A percentile compares a stretch with the other conserved stretches of the same genome.
phyloP scores from a whole-genome alignment of 2,113 vertebrate genomes.

The Gavia stellata region DNA sequence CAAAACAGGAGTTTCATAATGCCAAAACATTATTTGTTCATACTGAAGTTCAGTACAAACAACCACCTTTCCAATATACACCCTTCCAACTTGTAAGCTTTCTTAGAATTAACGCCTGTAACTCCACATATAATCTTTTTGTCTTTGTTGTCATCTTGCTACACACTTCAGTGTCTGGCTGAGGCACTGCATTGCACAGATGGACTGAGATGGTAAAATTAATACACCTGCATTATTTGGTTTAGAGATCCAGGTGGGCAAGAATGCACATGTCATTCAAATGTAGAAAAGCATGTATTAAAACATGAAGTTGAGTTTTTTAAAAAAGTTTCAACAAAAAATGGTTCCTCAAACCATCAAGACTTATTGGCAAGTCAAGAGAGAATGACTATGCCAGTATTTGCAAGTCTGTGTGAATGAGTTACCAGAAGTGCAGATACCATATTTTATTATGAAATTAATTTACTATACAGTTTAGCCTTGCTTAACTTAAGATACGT shows the following conservation, averaged over 20 bases:
- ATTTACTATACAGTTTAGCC: background rate
- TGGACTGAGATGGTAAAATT: background rate
- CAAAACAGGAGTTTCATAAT: background rate
- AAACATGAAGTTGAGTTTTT: background rate
- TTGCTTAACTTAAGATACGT: background rate
- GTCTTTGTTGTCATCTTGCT: background rate
- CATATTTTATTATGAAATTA: background rate
- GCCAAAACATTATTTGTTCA: background rate
- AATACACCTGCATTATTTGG: background rate
- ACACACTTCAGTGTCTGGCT: background rate
- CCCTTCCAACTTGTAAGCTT: background rate
- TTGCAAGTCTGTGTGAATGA: background rate
- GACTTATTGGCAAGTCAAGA: background rate
- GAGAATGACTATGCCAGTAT: background rate
- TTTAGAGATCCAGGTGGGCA: background rate
- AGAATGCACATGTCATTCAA: background rate
- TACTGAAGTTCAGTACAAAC: background rate
- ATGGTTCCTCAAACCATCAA: background rate
- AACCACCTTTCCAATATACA: background rate
- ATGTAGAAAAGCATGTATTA: background rate
- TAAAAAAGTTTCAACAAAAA: background rate
- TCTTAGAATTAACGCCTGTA: background rate
- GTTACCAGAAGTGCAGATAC: background rate
- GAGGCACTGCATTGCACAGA: background rate
- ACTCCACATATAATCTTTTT: background rate